phyloP scores from a whole-genome alignment of 2,888 invertebrate genomes.

The Drosophila putrida region DNA sequence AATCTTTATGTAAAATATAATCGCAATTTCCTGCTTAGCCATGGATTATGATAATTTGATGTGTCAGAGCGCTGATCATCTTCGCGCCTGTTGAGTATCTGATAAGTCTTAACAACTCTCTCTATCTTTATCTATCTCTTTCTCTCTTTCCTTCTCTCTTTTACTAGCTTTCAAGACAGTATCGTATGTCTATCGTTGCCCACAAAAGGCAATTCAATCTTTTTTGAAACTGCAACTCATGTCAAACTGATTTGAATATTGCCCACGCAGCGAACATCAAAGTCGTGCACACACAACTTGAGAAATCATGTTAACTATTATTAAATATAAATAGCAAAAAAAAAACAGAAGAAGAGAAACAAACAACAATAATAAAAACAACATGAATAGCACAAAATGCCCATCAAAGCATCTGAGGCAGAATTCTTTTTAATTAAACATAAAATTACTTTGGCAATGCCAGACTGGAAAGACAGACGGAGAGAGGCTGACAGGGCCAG shows the following conservation, averaged over 20 bases:
- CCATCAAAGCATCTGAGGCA: conserved; percentile 72
- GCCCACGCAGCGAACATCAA: conserved; percentile 77
- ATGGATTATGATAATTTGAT: conserved; percentile 50
- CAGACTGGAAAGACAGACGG: conserved; percentile 50
- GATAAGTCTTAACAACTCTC: conserved; percentile 4
- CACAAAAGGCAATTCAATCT: conserved; percentile 50
- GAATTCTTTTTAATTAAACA: conserved; percentile 80
- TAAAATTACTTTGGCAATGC: conserved; percentile 78
- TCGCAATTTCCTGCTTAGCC: conserved; percentile 32
- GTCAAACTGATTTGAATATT: conserved; percentile 71
- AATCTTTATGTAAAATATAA: conserved; percentile 14
- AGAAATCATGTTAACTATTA: conserved; percentile 79
- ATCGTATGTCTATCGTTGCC: conserved; percentile 43
- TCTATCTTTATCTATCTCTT: background rate
- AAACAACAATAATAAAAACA: conserved; percentile 27
- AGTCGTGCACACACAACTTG: conserved; percentile 64
- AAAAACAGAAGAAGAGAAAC: conserved; percentile 37
- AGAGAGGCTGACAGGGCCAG: conserved; percentile 30
- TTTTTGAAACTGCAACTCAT: conserved; percentile 46
- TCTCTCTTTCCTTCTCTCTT: background rate
- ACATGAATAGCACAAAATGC: conserved; percentile 75
- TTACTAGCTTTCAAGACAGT: background rate
- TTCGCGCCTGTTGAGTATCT: conserved; percentile 52
- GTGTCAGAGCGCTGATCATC: conserved; percentile 33
- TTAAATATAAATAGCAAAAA: conserved; percentile 70